Evolutionary conservation across 35 echinoderm and acorn worm genomes (phyloP).

Genomic region (Apostichopus californicus): DNA sequence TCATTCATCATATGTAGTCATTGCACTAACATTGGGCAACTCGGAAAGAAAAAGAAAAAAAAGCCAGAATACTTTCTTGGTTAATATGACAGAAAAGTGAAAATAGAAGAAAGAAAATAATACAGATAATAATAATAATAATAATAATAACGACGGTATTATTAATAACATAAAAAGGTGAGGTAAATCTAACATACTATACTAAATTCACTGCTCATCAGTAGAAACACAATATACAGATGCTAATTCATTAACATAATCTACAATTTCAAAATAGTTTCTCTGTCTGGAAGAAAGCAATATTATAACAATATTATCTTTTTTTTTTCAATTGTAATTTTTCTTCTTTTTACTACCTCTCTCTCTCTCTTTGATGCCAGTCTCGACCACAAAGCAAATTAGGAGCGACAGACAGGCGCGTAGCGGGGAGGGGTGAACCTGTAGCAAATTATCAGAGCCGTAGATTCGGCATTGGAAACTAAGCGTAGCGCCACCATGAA

Average conservation of each 20-base stretch:
- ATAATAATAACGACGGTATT: not conserved
- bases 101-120: not conserved
- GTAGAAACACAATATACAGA: conserved; percentile 22
- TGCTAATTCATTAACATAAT: conserved; percentile 20
- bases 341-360: too few relatives aligned
- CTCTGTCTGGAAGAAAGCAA: not conserved
- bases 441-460: too few relatives aligned
- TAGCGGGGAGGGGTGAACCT: too few relatives aligned
- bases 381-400: too few relatives aligned
- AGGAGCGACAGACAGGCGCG: too few relatives aligned
- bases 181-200: not conserved
- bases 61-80: conserved; percentile 29
- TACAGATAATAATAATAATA: not conserved
- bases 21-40: conserved; percentile 38
- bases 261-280: conserved; percentile 1
- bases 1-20: not conserved
- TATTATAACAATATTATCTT: not conserved
- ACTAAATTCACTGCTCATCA: not conserved
- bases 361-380: too few relatives aligned
- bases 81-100: conserved; percentile 1
- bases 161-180: not conserved
- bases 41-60: not conserved
- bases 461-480: too few relatives aligned
- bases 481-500: too few relatives aligned
- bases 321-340: not conserved